Percentiles rank a stretch among this genome's conserved stretches.
phyloP scores from a whole-genome alignment of 2,888 invertebrate species.

The Calameuta idolon region DNA sequence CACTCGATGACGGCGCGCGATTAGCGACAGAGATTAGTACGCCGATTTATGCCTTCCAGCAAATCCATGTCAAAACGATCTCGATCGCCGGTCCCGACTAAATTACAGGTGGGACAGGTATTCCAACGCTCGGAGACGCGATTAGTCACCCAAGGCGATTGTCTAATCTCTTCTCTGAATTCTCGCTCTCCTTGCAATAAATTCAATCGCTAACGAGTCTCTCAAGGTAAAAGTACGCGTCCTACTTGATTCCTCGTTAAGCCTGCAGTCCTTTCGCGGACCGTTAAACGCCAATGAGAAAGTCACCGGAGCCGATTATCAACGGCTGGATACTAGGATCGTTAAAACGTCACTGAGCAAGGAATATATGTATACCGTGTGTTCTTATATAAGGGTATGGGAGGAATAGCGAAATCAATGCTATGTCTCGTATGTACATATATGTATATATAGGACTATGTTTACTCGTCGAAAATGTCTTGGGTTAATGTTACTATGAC shows the following conservation, averaged over 20 bases:
- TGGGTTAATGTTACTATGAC: not conserved
- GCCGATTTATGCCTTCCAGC: slow-evolving; percentile 8
- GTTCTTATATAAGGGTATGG: too few species aligned
- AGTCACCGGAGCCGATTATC: not conserved
- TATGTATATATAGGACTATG: not conserved
- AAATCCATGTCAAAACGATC: not conserved
- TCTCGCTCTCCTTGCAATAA: slow-evolving; percentile 30
- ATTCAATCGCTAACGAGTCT: slow-evolving; percentile 42
- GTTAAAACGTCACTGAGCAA: not conserved
- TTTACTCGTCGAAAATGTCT: not conserved
- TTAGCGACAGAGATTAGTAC: slow-evolving; percentile 29
- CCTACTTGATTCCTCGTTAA: slow-evolving; percentile 45
- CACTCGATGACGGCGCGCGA: slow-evolving; percentile 28
- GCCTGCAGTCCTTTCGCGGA: slow-evolving; percentile 27
- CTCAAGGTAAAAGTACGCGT: slow-evolving; percentile 35
- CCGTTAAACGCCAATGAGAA: not conserved
- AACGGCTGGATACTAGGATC: not conserved
- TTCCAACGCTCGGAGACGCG: not conserved
- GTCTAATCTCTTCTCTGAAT: not conserved
- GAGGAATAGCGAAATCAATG: not conserved
- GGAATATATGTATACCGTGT: not conserved
- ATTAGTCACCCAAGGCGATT: not conserved
- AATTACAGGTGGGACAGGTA: not conserved
- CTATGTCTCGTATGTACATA: not conserved
- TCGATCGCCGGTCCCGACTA: not conserved